Percentiles rank a stretch among this genome's conserved stretches.
Conservation (phyloP, 2,888 invertebrate genomes). For the Rotaria socialis region DNA sequence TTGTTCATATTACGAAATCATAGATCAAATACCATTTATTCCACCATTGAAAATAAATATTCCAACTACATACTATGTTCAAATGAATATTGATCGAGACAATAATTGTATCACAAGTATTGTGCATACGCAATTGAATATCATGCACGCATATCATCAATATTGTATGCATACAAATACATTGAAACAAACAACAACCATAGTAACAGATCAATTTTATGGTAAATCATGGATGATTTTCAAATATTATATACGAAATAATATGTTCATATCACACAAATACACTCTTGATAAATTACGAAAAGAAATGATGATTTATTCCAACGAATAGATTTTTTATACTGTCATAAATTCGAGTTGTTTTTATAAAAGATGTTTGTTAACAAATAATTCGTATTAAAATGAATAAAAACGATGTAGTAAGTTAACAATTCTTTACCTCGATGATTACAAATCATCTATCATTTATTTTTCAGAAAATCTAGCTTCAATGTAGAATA, state of each 20-base stretch:
- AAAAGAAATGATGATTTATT: neutral
- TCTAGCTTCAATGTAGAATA: too few species aligned
- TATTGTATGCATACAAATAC: slow-evolving; percentile 7
- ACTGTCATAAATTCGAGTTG: neutral
- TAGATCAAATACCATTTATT: neutral
- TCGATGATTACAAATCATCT: too few species aligned
- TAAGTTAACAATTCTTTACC: too few species aligned
- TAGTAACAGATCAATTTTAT: neutral
- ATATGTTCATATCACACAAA: neutral
- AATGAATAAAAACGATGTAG: too few species aligned
- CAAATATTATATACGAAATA: neutral
- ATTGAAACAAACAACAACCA: neutral
- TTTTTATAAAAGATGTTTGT: too few species aligned
- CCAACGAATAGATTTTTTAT: neutral
- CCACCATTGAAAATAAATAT: neutral
- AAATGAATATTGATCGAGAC: neutral
- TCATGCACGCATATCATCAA: neutral
- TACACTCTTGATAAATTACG: neutral
- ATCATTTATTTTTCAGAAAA: too few species aligned
- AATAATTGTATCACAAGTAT: neutral
- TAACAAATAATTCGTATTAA: too few species aligned
- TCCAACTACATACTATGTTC: neutral
- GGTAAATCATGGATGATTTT: neutral
- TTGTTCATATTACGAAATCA: neutral
- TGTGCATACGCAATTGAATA: neutral